Evolutionary conservation across 2,113 vertebrate species (phyloP).

Genomic region (Platichthys stellatus): DNA sequence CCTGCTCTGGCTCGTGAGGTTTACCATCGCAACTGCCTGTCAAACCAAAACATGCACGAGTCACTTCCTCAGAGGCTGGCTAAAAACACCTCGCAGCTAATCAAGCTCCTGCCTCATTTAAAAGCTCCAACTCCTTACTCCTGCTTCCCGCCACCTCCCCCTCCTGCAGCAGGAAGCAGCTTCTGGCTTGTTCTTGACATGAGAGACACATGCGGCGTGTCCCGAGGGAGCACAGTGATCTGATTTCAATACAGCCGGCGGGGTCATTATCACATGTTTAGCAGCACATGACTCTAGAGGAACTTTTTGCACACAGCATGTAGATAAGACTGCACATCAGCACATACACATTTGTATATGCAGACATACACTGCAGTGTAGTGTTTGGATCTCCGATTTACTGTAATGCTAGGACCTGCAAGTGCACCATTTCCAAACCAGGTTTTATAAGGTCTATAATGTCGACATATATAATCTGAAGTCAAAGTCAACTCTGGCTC

Average conservation of each 20-base stretch:
- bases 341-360: neutral
- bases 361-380: neutral
- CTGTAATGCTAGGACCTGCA: neutral
- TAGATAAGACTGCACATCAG: slow-evolving; percentile 6
- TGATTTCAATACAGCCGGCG: slow-evolving; percentile 70
- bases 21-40: slow-evolving; percentile 38
- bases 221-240: slow-evolving; percentile 56
- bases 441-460: neutral
- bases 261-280: slow-evolving; percentile 66
- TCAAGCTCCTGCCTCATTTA: slow-evolving; percentile 7
- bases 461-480: neutral
- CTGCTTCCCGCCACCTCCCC: neutral
- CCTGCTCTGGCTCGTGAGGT: slow-evolving; percentile 4
- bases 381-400: neutral
- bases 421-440: neutral
- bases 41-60: slow-evolving; percentile 32
- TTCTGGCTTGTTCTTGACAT: slow-evolving; percentile 51
- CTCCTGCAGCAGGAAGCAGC: slow-evolving; percentile 27
- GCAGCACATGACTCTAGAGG: slow-evolving; percentile 38
- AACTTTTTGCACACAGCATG: slow-evolving; percentile 29
- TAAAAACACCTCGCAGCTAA: slow-evolving; percentile 23
- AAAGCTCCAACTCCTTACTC: slow-evolving; percentile 11
- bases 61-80: slow-evolving; percentile 20
- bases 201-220: slow-evolving; percentile 46
- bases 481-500: neutral